Percentiles rank a stretch among this genome's conserved stretches.
phyloP scores from a whole-genome alignment of 1,140 invertebrate genomes.

The Neodiprion fabricii region DNA sequence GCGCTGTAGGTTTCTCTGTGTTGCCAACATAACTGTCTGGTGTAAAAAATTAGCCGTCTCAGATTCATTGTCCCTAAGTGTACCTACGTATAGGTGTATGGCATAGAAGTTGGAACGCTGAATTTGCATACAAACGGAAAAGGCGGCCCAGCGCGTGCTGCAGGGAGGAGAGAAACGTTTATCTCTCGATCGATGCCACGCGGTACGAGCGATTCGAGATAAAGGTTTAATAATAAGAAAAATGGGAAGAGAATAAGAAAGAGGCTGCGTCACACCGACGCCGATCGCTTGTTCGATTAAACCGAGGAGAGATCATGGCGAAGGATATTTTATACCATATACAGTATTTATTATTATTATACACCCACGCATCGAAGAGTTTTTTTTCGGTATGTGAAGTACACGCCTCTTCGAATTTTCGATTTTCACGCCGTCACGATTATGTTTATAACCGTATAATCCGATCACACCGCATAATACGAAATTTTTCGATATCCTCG shows the following conservation, averaged over 20 bases:
- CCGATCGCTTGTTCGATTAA: not conserved
- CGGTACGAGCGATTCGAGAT: not conserved
- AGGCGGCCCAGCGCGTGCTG: not conserved
- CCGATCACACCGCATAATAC: no score
- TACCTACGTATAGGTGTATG: no score
- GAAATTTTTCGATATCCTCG: no score
- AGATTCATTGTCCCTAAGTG: no score
- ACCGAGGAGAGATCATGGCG: not conserved
- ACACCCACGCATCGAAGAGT: no score
- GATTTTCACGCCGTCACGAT: no score
- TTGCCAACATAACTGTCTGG: no score
- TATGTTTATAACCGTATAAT: no score
- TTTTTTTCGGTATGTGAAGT: no score
- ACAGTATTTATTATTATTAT: not conserved
- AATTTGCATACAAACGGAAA: not conserved
- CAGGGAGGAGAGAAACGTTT: not conserved
- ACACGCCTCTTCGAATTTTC: no score
- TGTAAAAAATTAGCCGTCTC: no score
- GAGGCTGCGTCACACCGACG: not conserved
- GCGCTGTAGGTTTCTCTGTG: no score
- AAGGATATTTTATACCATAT: not conserved
- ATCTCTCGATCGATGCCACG: not conserved
- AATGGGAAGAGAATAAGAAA: not conserved
- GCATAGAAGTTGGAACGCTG: not conserved
- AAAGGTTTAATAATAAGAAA: not conserved